These are phyloP conservation scores for Plectrocnemia conspersa DNA, from an alignment of 1,140 invertebrate species.

Conservation along the genomic window DNA sequence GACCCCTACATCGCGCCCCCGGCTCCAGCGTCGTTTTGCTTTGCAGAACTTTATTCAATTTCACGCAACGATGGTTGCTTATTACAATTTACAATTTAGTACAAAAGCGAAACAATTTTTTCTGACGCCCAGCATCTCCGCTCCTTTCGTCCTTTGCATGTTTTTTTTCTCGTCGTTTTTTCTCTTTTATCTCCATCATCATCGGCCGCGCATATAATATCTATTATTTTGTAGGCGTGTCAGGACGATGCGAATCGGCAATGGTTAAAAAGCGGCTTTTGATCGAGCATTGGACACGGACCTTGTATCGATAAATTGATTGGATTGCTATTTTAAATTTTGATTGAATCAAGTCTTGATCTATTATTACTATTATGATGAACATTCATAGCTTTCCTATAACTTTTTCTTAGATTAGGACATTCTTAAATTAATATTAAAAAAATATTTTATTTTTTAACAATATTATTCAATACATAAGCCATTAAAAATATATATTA, in stretches of 20 bases:
- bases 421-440: too few species aligned
- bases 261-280: too few species aligned
- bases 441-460: too few species aligned
- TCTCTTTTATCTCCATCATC: background rate
- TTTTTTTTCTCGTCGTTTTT: conserved; percentile 1
- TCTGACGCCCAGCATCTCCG: conserved; percentile 25
- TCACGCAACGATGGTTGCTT: conserved; percentile 36
- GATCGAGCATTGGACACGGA: too few species aligned
- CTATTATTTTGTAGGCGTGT: conserved; percentile 22
- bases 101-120: conserved; percentile 34
- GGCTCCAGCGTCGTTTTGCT: conserved; percentile 28
- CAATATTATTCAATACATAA: too few species aligned
- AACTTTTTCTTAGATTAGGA: too few species aligned
- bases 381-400: too few species aligned
- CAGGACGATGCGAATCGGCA: conserved; percentile 1
- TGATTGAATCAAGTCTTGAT: too few species aligned
- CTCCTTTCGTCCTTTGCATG: conserved; percentile 11
- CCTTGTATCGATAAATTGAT: too few species aligned
- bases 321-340: too few species aligned
- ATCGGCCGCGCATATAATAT: conserved; percentile 16
- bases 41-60: conserved; percentile 37
- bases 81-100: conserved; percentile 37
- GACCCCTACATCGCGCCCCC: conserved; percentile 2
- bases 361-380: too few species aligned
- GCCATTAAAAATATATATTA: too few species aligned